These are phyloP conservation scores for Dendrolimus pini DNA, from an alignment of 2,888 invertebrate genomes.

Conservation along the genomic window DNA sequence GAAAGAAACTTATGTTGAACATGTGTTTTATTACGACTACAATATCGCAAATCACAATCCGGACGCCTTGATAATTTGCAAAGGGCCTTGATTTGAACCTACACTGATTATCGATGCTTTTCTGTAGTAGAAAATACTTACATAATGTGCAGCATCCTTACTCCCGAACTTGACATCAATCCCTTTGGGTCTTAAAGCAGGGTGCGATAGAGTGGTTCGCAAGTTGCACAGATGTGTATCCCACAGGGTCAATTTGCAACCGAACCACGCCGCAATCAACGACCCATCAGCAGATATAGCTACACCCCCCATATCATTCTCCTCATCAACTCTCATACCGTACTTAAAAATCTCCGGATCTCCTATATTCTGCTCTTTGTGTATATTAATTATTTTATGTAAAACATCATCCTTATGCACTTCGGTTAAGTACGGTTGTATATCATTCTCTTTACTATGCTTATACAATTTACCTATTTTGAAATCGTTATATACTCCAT, in stretches of 20 bases:
- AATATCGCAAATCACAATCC: too few relatives aligned
- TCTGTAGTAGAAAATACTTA: conserved; percentile 30
- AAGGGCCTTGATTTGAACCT: too few relatives aligned
- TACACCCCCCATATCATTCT: conserved; percentile 56
- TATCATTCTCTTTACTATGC: conserved; percentile 8
- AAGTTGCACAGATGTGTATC: conserved; percentile 58
- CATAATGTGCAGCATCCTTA: conserved; percentile 65
- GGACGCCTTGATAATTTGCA: too few relatives aligned
- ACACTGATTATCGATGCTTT: too few relatives aligned
- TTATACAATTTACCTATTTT: conserved; percentile 4
- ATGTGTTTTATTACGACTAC: too few relatives aligned
- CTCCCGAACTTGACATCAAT: conserved; percentile 59
- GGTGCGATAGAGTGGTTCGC: conserved; percentile 57
- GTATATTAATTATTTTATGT: conserved; percentile 46
- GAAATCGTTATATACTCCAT: conserved; percentile 46
- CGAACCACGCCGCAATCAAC: conserved; percentile 70
- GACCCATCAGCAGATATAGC: conserved; percentile 68
- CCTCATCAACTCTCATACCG: conserved; percentile 27
- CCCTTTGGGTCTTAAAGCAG: conserved; percentile 59
- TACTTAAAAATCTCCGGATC: conserved; percentile 19
- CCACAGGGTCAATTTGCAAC: conserved; percentile 64
- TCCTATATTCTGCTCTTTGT: conserved; percentile 36
- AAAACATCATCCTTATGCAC: conserved; percentile 39
- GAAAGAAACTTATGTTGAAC: too few relatives aligned
- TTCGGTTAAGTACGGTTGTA: conserved; percentile 38